A percentile compares a stretch with the other conserved stretches of the same genome.
These are phyloP conservation scores for Drosophila virilis DNA, from an alignment of 1,140 invertebrate genomes.

Conservation along the genomic window DNA sequence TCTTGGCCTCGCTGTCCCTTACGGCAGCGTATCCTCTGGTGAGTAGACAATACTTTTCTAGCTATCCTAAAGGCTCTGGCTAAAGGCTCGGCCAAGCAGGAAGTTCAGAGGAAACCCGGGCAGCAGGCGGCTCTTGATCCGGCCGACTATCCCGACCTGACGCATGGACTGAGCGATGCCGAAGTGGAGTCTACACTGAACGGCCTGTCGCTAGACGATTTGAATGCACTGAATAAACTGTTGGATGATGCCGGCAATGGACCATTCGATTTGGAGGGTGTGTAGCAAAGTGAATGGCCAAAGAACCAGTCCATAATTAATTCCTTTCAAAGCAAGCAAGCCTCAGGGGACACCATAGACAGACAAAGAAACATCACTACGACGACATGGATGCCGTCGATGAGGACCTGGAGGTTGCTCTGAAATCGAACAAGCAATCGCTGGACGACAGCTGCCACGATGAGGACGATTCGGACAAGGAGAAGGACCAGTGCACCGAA, in stretches of 20 bases:
- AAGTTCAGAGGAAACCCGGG: background rate
- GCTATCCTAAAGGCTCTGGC: background rate
- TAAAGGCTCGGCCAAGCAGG: background rate
- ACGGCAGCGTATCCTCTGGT: slow-evolving; percentile 46
- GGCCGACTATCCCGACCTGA: slow-evolving; percentile 62
- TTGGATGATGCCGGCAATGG: slow-evolving; percentile 46
- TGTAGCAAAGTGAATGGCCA: background rate
- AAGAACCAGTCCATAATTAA: slow-evolving; percentile 8
- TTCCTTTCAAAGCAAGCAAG: slow-evolving; percentile 53
- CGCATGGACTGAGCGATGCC: slow-evolving; percentile 52
- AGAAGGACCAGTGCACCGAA: slow-evolving; percentile 30
- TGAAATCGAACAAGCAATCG: slow-evolving; percentile 1
- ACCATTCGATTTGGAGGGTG: slow-evolving; percentile 39
- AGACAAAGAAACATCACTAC: slow-evolving; percentile 14
- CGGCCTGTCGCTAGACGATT: slow-evolving; percentile 51
- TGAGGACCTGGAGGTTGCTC: slow-evolving; percentile 13
- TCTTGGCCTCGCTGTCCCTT: slow-evolving; percentile 19
- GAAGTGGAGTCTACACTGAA: slow-evolving; percentile 52
- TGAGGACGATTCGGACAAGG: slow-evolving; percentile 41
- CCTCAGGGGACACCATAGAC: slow-evolving; percentile 27
- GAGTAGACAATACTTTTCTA: background rate
- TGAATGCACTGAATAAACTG: slow-evolving; percentile 48
- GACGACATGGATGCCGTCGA: slow-evolving; percentile 2
- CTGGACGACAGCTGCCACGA: slow-evolving; percentile 37
- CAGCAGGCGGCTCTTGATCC: background rate